Conservation (phyloP, 2,797 vertebrate species). For the Fringilla coelebs region DNA sequence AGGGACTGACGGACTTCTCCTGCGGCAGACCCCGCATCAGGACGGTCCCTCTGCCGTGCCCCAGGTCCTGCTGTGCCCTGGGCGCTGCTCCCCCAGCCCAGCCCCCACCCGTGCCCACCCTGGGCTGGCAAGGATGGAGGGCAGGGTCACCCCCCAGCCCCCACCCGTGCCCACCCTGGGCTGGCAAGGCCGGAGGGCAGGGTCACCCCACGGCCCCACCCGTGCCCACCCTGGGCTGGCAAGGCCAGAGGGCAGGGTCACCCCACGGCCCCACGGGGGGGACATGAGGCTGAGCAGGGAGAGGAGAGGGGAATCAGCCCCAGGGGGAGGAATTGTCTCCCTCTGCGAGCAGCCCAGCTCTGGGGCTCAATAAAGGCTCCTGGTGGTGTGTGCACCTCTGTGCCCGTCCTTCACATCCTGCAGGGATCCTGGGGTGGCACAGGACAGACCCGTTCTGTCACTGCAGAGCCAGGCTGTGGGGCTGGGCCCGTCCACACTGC, state of each 20-base stretch:
- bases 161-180: not conserved
- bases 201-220: fast-evolving
- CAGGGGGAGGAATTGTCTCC: not conserved
- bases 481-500: not conserved
- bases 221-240: not conserved
- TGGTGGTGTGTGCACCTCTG: not conserved
- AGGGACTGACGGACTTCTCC: too few relatives aligned
- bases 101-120: not conserved
- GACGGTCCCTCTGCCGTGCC: fast-evolving
- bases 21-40: not conserved
- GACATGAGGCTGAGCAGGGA: not conserved
- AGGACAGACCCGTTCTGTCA: not conserved
- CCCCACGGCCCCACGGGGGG: fast-evolving
- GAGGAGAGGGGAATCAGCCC: not conserved
- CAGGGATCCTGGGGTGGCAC: not conserved
- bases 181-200: not conserved
- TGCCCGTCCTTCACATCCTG: too few relatives aligned
- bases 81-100: fast-evolving
- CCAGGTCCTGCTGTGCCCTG: not conserved
- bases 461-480: not conserved
- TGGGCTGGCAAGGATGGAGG: not conserved
- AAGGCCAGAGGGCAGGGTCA: fast-evolving
- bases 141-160: fast-evolving
- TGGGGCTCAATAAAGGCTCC: conserved; percentile 1
- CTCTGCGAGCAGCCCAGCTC: not conserved